A percentile compares a stretch with the other conserved stretches of the same genome.
phyloP scores from a whole-genome alignment of 1,140 invertebrate genomes.

The Anastrepha ludens region DNA sequence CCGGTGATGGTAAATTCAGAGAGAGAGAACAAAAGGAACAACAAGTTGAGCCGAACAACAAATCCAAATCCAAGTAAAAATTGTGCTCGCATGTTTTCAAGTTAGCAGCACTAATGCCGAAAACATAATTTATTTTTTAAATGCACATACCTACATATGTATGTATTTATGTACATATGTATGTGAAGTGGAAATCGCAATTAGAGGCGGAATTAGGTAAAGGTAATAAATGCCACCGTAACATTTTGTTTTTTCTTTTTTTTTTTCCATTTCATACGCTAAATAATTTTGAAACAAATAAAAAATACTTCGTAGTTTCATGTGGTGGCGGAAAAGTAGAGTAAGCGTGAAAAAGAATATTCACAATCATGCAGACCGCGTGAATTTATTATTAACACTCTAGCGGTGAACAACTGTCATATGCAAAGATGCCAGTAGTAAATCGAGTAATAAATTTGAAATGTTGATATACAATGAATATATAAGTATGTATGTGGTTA shows the following conservation, averaged over 20 bases:
- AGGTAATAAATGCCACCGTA: not conserved
- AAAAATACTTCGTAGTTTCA: not conserved
- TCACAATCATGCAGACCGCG: not conserved
- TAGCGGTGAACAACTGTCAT: not conserved
- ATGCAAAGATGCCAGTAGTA: not conserved
- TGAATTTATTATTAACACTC: not conserved
- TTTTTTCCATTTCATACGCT: not conserved
- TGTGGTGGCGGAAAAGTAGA: not conserved
- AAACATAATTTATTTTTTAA: not conserved
- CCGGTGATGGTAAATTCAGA: not conserved
- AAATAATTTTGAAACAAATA: not conserved
- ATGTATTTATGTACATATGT: not conserved
- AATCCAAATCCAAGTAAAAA: not conserved
- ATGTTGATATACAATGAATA: too few species aligned
- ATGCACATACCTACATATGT: not conserved
- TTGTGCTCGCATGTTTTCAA: not conserved
- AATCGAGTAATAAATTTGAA: not conserved
- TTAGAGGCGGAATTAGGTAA: slow-evolving; percentile 1
- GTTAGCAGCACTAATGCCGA: not conserved
- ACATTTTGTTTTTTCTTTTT: not conserved
- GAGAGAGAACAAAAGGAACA: not conserved
- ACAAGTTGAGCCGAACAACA: not conserved
- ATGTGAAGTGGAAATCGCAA: not conserved
- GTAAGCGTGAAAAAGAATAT: slow-evolving; percentile 23
- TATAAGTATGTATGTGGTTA: too few species aligned